phyloP scores from a whole-genome alignment of 2,888 invertebrate species.

The Clostera curtula region DNA sequence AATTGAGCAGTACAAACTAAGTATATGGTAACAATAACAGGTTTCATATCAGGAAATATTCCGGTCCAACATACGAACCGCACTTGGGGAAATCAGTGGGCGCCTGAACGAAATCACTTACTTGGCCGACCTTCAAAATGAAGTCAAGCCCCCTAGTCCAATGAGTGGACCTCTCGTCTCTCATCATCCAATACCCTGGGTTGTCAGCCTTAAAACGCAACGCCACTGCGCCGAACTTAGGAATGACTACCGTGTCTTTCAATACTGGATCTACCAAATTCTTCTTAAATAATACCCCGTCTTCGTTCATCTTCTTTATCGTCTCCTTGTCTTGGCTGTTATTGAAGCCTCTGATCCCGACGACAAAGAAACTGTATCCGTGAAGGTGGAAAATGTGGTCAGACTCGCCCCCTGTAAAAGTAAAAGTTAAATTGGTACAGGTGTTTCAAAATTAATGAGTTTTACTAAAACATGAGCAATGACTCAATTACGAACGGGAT shows the following conservation, averaged over 20 bases:
- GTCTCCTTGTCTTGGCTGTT: slow-evolving; percentile 64
- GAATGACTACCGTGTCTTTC: slow-evolving; percentile 85
- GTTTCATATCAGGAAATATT: slow-evolving; percentile 78
- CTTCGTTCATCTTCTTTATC: slow-evolving; percentile 74
- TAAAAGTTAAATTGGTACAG: slow-evolving; percentile 6
- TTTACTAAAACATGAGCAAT: no score
- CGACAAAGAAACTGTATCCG: slow-evolving; percentile 82
- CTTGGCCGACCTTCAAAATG: slow-evolving; percentile 82
- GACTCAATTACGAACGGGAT: no score
- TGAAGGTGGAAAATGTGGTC: slow-evolving; percentile 85
- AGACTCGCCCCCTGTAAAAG: slow-evolving; percentile 74
- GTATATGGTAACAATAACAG: slow-evolving; percentile 22
- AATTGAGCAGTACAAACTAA: slow-evolving; percentile 27
- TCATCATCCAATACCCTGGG: slow-evolving; percentile 88
- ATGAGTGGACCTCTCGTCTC: slow-evolving; percentile 83
- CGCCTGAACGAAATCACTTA: slow-evolving; percentile 77
- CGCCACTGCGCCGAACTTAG: slow-evolving; percentile 80
- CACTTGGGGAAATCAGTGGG: slow-evolving; percentile 86
- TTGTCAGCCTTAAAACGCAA: slow-evolving; percentile 84
- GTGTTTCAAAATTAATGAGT: no score
- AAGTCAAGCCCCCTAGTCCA: slow-evolving; percentile 86
- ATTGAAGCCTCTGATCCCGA: slow-evolving; percentile 74
- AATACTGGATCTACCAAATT: slow-evolving; percentile 76
- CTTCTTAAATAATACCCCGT: slow-evolving; percentile 69
- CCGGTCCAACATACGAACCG: slow-evolving; percentile 84